Conservation (phyloP, 92 coral and sea anemone genomes). For the Parazoanthus darwini region DNA sequence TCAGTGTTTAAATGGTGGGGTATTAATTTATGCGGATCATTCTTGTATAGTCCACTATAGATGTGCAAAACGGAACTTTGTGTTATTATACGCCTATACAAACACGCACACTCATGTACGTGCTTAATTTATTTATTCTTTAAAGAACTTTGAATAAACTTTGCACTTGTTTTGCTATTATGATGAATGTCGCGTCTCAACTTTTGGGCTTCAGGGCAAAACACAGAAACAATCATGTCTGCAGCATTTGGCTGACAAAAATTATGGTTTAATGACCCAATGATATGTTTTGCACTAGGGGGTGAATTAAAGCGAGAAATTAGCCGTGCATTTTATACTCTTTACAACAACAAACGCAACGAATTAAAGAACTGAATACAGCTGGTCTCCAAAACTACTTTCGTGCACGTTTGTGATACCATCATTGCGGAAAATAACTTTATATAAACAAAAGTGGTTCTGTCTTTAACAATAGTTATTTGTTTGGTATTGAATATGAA, state of each 20-base stretch:
- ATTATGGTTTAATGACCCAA: slow-evolving; percentile 14
- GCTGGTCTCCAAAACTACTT: background rate
- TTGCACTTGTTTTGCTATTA: background rate
- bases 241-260: background rate
- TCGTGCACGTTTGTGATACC: background rate
- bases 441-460: background rate
- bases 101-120: background rate
- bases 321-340: background rate
- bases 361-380: background rate
- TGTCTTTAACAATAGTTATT: background rate
- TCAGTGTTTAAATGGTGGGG: too few relatives aligned
- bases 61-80: background rate
- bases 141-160: background rate
- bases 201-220: slow-evolving; percentile 16
- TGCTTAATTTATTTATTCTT: background rate
- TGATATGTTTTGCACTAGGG: background rate
- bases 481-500: background rate
- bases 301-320: background rate
- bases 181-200: background rate
- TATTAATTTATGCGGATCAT: too few relatives aligned
- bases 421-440: background rate
- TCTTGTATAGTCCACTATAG: too few relatives aligned
- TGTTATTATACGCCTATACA: background rate
- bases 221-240: slow-evolving; percentile 1
- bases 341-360: background rate